Evolutionary conservation across 2,888 invertebrate species (phyloP).

Genomic region (Lithophane leautieri): DNA sequence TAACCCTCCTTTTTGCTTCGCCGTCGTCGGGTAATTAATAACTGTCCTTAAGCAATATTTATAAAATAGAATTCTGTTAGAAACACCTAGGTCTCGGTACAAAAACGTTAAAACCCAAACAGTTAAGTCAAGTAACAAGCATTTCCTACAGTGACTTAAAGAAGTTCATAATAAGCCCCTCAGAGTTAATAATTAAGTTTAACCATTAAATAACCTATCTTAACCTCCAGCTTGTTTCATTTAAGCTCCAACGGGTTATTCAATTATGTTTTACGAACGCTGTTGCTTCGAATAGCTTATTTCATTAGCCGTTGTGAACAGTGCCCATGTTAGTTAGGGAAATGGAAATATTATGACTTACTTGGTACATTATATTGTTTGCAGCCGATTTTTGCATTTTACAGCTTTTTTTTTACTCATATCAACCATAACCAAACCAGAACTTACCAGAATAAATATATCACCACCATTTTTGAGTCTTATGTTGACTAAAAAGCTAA

Average conservation of each 20-base stretch:
- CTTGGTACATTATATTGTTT: not conserved
- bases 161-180: slow-evolving; percentile 29
- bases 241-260: slow-evolving; percentile 70
- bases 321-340: not conserved
- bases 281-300: slow-evolving; percentile 42
- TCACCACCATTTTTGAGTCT: not conserved
- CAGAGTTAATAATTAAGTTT: slow-evolving; percentile 74
- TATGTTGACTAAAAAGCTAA: not conserved
- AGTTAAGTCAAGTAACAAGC: slow-evolving; percentile 21
- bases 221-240: slow-evolving; percentile 78
- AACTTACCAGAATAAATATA: not conserved
- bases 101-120: not conserved
- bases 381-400: not conserved
- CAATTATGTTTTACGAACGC: slow-evolving; percentile 62
- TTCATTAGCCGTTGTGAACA: slow-evolving; percentile 31
- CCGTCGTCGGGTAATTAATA: too few species aligned
- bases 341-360: not conserved
- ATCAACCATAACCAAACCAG: not conserved
- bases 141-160: not conserved
- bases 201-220: slow-evolving; percentile 76
- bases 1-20: too few species aligned
- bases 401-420: too few species aligned
- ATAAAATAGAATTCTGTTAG: not conserved
- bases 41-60: too few species aligned
- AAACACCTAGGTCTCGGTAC: not conserved